Percentiles rank a stretch among this genome's conserved stretches.
Evolutionary conservation across 1,140 invertebrate species (phyloP).

Genomic region (Meloidogyne floridensis): DNA sequence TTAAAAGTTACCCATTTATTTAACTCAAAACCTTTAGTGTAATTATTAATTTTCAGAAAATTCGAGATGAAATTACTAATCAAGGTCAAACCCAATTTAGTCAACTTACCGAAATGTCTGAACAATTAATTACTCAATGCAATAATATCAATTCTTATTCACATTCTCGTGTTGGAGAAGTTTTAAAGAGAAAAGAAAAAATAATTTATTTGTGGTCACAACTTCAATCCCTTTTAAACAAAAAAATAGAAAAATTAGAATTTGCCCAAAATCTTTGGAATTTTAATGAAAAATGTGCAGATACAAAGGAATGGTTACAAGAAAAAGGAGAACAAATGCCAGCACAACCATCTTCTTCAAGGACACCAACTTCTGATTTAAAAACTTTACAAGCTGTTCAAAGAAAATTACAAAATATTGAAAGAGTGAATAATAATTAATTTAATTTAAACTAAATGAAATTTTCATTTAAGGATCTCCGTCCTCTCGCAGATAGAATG

Average conservation of each 20-base stretch:
- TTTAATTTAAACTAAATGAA: neutral
- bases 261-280: slow-evolving; percentile 79
- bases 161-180: slow-evolving; percentile 85
- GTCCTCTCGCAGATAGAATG: slow-evolving; percentile 63
- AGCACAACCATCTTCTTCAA: slow-evolving; percentile 62
- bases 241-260: slow-evolving; percentile 79
- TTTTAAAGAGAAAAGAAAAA: slow-evolving; percentile 79
- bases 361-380: slow-evolving; percentile 71
- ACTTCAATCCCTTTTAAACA: slow-evolving; percentile 82
- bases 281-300: slow-evolving; percentile 88
- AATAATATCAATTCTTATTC: slow-evolving; percentile 65
- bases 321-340: slow-evolving; percentile 81
- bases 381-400: slow-evolving; percentile 87
- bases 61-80: slow-evolving; percentile 89
- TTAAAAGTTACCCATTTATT: no score
- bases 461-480: slow-evolving; percentile 41
- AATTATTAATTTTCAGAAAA: slow-evolving; percentile 73
- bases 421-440: slow-evolving; percentile 20
- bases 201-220: slow-evolving; percentile 76
- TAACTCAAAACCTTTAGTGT: no score
- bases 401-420: slow-evolving; percentile 77
- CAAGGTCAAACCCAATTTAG: slow-evolving; percentile 82
- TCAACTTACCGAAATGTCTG: slow-evolving; percentile 82
- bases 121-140: slow-evolving; percentile 77
- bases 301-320: slow-evolving; percentile 88